Evolutionary conservation across 2,888 invertebrate species (phyloP).

Genomic region (Drosophila picticornis): DNA sequence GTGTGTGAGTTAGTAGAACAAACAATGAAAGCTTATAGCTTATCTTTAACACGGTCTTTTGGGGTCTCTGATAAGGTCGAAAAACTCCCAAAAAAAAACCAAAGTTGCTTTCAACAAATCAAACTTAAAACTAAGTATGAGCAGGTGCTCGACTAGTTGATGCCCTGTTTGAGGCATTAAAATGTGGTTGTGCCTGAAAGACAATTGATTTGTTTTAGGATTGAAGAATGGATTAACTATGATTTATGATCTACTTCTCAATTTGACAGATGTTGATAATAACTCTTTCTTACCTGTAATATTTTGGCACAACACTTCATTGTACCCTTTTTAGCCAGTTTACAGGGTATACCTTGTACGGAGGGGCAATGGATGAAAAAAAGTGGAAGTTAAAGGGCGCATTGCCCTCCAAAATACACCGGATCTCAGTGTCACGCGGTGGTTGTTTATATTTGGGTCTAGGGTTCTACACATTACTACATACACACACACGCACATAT

Average conservation of each 20-base stretch:
- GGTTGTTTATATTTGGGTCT: slow-evolving; percentile 54
- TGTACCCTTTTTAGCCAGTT: background rate
- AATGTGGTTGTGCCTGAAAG: background rate
- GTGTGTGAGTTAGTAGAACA: slow-evolving; percentile 51
- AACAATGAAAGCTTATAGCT: slow-evolving; percentile 65
- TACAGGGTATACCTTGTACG: slow-evolving; percentile 5
- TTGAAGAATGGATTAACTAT: background rate
- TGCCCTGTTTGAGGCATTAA: slow-evolving; percentile 1
- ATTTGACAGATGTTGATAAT: background rate
- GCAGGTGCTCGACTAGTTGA: background rate
- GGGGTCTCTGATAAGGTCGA: slow-evolving; percentile 55
- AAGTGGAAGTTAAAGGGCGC: slow-evolving; percentile 51
- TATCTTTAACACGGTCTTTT: slow-evolving; percentile 69
- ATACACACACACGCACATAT: background rate
- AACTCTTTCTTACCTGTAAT: background rate
- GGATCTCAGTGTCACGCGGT: slow-evolving; percentile 51
- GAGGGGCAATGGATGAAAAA: slow-evolving; percentile 23
- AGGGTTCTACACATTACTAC: slow-evolving; percentile 19
- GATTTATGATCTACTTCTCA: background rate
- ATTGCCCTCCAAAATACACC: slow-evolving; percentile 52
- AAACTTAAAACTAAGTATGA: slow-evolving; percentile 33
- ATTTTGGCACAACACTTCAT: background rate
- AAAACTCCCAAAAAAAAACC: slow-evolving; percentile 13
- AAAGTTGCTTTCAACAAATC: slow-evolving; percentile 46
- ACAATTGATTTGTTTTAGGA: background rate